Evolutionary conservation across 2,888 invertebrate genomes (phyloP), one percentile per base, ranked within the genome.

Genomic region (Napeogenes inachia): DNA sequence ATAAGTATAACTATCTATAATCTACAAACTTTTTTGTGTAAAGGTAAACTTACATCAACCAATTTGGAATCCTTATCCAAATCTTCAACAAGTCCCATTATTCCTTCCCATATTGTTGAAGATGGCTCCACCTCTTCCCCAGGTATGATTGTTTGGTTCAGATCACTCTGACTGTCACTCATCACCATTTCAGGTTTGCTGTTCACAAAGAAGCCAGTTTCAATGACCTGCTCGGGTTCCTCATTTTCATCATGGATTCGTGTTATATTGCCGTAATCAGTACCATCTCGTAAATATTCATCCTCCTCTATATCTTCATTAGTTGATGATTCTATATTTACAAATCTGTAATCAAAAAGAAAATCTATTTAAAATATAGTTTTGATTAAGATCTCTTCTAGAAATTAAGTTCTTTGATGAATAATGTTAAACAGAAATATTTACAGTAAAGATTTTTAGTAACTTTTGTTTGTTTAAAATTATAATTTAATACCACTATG

Each of bases 241-340:
- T 80, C 79, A 46, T 59, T 70, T 0, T 80, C 83, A 42, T 84
- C 84, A 47, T 85, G 84, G 3, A 84, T 68, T 13, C 83, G 73
- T 8, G 87, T 85, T 3, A 88, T 81, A 59, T 90, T 82, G 13
- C 92, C 90, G 61, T 89, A 90, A 68, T 90, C 90, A 2, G 87
- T 87, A 6, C 90, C 90, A 66, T 90, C 90, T 2, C 84, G 73
- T 13, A 90, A 78, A 68, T 89, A 90, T 54, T 88, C 90, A 72
- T 89, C 87, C 42, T 90, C 89, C 67, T 93, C 93, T 54, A 92
- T 91, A 42, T 93, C 92, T 54, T 93, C 91, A 45, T 92, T 92
- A 21, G 94, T 92, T 74, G 94, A 94, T 45, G 94, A 94, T 79
- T 94, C 94, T 73, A 94, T 94, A 74, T 93, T 93, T 56, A 94